phyloP scores from a whole-genome alignment of 2,113 vertebrate species.

The Grammatotria lemairii region DNA sequence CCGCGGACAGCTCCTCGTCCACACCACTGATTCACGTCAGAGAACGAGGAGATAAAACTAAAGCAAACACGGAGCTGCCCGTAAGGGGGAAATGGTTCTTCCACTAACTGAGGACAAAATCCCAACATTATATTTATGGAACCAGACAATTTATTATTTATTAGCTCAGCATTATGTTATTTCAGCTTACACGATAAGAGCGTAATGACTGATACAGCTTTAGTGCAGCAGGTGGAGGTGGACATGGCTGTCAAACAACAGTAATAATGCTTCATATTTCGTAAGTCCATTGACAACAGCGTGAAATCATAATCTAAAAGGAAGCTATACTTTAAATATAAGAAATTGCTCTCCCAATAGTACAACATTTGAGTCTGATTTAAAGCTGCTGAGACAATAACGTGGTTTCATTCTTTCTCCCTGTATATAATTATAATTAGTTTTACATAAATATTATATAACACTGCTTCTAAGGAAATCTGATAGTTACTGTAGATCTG shows the following conservation, averaged over 20 bases:
- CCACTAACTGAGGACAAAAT: neutral
- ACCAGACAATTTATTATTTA: neutral
- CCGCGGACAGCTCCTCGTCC: constrained; percentile 43
- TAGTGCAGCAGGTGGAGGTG: neutral
- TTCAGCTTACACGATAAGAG: neutral
- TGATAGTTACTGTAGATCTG: neutral
- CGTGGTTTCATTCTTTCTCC: neutral
- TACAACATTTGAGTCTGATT: neutral
- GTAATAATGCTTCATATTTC: neutral
- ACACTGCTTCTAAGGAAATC: neutral
- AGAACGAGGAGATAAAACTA: neutral
- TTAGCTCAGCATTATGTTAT: neutral
- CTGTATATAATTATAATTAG: neutral
- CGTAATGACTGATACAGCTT: neutral
- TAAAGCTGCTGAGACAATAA: neutral
- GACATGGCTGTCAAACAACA: neutral
- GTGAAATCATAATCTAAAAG: neutral
- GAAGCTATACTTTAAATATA: neutral
- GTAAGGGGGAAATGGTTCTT: neutral
- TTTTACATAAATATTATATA: neutral
- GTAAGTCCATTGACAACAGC: neutral
- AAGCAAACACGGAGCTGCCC: neutral
- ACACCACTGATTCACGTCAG: neutral
- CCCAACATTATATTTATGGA: neutral
- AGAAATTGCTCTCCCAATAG: neutral